A percentile compares a stretch with the other conserved stretches of the same genome.
Evolutionary conservation across 2,888 invertebrate species (phyloP).

Genomic region (Drosophila sordidapex): DNA sequence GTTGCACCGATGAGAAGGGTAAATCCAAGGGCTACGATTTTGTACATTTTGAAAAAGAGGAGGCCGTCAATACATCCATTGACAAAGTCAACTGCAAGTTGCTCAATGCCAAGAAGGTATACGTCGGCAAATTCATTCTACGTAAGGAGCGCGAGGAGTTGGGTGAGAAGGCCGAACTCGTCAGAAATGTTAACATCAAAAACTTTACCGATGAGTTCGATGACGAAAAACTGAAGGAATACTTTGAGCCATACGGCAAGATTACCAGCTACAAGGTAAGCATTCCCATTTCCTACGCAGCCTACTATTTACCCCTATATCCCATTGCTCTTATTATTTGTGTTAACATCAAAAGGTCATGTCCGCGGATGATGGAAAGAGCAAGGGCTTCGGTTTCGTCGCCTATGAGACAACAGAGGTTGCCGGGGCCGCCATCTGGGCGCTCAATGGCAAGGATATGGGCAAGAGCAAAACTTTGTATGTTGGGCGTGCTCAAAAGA

Average conservation of each 20-base stretch:
- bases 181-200: constrained; percentile 97
- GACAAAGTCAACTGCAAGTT: constrained; percentile 99
- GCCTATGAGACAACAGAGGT: constrained; percentile 98
- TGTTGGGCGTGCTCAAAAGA: constrained; percentile 98
- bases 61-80: constrained; percentile 98
- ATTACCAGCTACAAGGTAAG: constrained; percentile 95
- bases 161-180: constrained; percentile 97
- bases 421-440: constrained; percentile 96
- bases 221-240: constrained; percentile 94
- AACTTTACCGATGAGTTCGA: constrained; percentile 98
- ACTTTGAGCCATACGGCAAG: constrained; percentile 97
- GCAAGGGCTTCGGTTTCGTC: constrained; percentile 99
- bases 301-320: neutral
- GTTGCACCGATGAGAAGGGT: constrained; percentile 97
- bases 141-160: constrained; percentile 99
- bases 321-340: neutral
- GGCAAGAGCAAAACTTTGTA: constrained; percentile 94
- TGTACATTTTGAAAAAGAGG: constrained; percentile 99
- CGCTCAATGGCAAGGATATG: constrained; percentile 95
- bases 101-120: constrained; percentile 98
- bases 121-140: constrained; percentile 99
- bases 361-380: constrained; percentile 96
- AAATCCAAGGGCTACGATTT: constrained; percentile 98
- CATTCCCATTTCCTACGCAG: neutral
- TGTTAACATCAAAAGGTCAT: constrained; percentile 86